These are phyloP conservation scores for Ceratosolen fusciceps DNA, from an alignment of 1,140 invertebrate genomes.

Conservation along the genomic window DNA sequence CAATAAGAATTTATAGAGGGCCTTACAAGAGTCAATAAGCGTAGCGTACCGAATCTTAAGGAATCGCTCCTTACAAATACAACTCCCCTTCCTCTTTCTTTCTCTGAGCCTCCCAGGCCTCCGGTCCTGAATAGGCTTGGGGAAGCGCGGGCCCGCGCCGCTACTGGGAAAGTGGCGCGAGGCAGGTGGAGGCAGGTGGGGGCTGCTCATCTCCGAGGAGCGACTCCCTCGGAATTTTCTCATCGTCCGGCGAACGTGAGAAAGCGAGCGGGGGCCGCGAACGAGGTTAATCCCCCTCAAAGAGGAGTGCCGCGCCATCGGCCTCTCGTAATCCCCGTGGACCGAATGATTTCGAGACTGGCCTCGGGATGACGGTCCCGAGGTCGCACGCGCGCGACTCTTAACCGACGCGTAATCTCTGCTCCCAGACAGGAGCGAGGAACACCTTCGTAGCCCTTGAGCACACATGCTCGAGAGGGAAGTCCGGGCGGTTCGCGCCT, in stretches of 20 bases:
- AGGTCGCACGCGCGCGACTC: not conserved
- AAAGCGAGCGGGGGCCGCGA: conserved; percentile 38
- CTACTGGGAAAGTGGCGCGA: conserved; percentile 2
- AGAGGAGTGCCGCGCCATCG: conserved; percentile 8
- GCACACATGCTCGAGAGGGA: not conserved
- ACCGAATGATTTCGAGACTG: conserved; percentile 63
- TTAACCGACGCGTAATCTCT: conserved; percentile 15
- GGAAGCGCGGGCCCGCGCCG: not conserved
- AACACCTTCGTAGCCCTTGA: not conserved
- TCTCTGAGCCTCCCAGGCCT: too few relatives aligned
- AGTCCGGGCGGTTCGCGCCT: not conserved
- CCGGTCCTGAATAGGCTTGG: too few relatives aligned
- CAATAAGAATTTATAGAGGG: not conserved
- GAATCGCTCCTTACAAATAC: conserved; percentile 14
- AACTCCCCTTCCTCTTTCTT: too few relatives aligned
- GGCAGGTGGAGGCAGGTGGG: conserved; percentile 32
- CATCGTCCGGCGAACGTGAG: conserved; percentile 36
- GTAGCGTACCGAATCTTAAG: not conserved
- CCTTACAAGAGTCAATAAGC: conserved; percentile 22
- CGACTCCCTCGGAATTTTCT: conserved; percentile 51
- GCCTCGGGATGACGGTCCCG: not conserved
- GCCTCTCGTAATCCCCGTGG: conserved; percentile 50
- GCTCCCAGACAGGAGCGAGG: not conserved
- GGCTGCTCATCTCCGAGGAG: conserved; percentile 26
- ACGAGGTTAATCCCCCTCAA: conserved; percentile 56